These are phyloP conservation scores for Hipparchia semele DNA, from an alignment of 2,888 invertebrate genomes.

Conservation along the genomic window DNA sequence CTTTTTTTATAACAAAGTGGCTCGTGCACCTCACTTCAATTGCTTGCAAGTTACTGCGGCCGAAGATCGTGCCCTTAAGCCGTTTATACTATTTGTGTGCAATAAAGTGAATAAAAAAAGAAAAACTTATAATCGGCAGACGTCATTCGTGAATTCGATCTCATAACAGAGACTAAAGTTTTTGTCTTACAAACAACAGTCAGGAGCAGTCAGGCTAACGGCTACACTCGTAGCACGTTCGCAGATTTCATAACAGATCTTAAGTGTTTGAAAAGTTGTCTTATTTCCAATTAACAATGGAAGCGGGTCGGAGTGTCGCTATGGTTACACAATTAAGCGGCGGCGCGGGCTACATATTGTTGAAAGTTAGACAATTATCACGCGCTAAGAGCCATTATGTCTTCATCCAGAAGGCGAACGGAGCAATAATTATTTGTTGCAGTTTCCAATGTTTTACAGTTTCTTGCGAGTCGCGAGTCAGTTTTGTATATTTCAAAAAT, in stretches of 20 bases:
- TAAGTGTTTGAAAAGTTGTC: conserved; percentile 35
- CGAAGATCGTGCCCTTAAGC: no score
- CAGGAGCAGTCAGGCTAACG: not conserved
- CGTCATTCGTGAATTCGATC: no score
- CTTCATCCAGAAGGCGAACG: conserved; percentile 34
- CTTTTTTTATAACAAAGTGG: no score
- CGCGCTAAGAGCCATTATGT: conserved; percentile 36
- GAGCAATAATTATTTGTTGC: conserved; percentile 35
- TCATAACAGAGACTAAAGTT: no score
- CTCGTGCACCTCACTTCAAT: no score
- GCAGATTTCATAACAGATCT: conserved; percentile 27
- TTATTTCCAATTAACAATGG: conserved; percentile 37
- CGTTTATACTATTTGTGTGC: no score
- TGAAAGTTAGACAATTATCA: conserved; percentile 43
- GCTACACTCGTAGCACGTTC: conserved; percentile 21
- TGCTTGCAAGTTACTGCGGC: no score
- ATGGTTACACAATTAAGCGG: conserved; percentile 35
- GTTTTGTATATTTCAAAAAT: not conserved
- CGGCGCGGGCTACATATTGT: conserved; percentile 37
- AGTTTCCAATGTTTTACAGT: conserved; percentile 31
- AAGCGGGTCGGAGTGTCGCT: conserved; percentile 37
- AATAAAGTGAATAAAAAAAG: no score
- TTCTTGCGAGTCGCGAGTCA: conserved; percentile 9
- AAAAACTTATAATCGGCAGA: no score
- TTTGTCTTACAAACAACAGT: no score